phyloP scores from a whole-genome alignment of 2,797 vertebrate species.

The Astyanax mexicanus region DNA sequence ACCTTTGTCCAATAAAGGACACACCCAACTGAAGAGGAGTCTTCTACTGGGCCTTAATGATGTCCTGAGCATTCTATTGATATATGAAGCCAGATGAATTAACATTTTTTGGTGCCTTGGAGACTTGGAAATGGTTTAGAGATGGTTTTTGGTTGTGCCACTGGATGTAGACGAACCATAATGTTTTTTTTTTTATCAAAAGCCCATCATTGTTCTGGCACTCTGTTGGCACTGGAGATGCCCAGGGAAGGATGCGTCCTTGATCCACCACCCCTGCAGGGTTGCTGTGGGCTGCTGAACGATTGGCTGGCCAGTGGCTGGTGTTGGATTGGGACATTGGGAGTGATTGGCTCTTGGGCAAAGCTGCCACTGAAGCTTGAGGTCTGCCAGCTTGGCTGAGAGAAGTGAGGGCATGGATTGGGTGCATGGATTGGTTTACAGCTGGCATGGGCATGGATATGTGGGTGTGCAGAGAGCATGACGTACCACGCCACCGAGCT shows the following conservation, averaged over 20 bases:
- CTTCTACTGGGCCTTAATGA: conserved; percentile 16
- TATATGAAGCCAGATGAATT: too few species aligned
- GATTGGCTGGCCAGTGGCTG: conserved; percentile 69
- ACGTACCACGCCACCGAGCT: conserved; percentile 63
- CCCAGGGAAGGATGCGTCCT: conserved; percentile 4
- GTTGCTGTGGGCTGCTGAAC: neutral
- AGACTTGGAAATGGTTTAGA: too few species aligned
- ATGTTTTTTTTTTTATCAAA: too few species aligned
- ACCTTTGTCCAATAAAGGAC: too few species aligned
- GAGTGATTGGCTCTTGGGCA: conserved; percentile 5
- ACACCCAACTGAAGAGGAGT: conserved; percentile 11
- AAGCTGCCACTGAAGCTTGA: conserved; percentile 58
- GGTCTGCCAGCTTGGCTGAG: conserved; percentile 67
- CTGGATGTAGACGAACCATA: too few species aligned
- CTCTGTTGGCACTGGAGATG: neutral
- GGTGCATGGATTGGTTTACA: conserved; percentile 64
- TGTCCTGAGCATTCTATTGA: neutral
- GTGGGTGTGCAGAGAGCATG: conserved; percentile 61
- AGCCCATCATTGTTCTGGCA: conserved; percentile 19
- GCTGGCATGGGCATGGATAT: conserved; percentile 66
- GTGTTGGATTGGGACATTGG: too few species aligned
- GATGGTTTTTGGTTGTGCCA: too few species aligned
- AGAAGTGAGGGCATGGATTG: too few species aligned
- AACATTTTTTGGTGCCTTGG: too few species aligned
- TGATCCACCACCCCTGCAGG: conserved; percentile 2